Evolutionary conservation across 2,888 invertebrate genomes (phyloP).

Genomic region (Abrostola triplasia): DNA sequence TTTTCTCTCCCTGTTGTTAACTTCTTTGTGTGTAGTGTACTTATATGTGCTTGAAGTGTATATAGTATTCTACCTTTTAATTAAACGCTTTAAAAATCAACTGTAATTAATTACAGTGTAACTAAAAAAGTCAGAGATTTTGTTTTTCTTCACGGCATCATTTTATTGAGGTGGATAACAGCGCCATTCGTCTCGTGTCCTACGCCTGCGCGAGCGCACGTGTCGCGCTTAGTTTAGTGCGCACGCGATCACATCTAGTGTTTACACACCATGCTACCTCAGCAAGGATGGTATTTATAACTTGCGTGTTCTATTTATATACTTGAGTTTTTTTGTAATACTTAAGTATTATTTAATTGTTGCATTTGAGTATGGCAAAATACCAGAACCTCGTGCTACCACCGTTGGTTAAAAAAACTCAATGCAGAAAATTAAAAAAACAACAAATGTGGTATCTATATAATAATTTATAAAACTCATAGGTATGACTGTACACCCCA

Average conservation of each 20-base stretch:
- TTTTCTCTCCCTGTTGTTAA: too few relatives aligned
- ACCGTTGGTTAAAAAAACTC: background rate
- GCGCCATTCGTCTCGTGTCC: conserved; percentile 40
- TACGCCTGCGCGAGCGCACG: conserved; percentile 34
- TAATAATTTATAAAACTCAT: too few relatives aligned
- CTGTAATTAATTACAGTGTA: background rate
- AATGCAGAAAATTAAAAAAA: background rate
- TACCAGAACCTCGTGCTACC: too few relatives aligned
- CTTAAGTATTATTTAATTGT: background rate
- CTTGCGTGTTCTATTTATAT: background rate
- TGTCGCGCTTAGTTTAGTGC: conserved; percentile 33
- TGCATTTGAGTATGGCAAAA: background rate
- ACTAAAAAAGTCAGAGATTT: conserved; percentile 27
- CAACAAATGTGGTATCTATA: too few relatives aligned
- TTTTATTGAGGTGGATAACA: conserved; percentile 12
- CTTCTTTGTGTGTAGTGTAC: too few relatives aligned
- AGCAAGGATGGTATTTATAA: background rate
- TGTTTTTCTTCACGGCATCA: conserved; percentile 24
- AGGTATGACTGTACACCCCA: too few relatives aligned
- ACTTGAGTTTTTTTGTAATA: background rate
- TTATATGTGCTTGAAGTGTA: too few relatives aligned
- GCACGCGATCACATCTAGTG: conserved; percentile 45
- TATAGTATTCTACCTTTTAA: background rate
- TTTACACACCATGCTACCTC: conserved; percentile 25
- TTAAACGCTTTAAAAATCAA: background rate